Conservation (phyloP, 2,888 invertebrate genomes). For the Podotricha telesiphe region DNA sequence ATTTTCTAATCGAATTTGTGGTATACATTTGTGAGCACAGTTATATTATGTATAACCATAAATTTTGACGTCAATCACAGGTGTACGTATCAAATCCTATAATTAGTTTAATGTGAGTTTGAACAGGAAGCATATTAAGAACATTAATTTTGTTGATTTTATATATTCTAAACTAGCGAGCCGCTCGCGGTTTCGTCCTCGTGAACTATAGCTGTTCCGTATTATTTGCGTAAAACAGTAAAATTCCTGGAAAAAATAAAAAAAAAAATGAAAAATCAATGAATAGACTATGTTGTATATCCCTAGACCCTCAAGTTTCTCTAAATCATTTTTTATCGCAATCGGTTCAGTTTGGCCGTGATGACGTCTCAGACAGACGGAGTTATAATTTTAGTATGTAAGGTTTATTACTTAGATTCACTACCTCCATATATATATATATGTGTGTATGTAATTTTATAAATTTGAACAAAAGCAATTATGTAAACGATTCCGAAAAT, state of each 20-base stretch:
- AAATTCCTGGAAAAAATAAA: no score
- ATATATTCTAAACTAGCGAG: background rate
- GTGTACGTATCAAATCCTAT: conserved; percentile 1
- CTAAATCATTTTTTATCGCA: no score
- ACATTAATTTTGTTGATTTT: conserved; percentile 1
- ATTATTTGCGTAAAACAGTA: no score
- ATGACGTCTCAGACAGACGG: no score
- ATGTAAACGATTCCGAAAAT: conserved; percentile 27
- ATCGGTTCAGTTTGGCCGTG: no score
- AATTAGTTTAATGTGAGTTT: conserved; percentile 7
- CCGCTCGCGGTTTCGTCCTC: no score
- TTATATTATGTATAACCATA: background rate
- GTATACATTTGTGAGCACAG: background rate
- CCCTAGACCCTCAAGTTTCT: no score
- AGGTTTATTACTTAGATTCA: no score
- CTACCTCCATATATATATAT: background rate
- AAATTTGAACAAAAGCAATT: conserved; percentile 20
- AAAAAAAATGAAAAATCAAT: no score
- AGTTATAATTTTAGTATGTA: no score
- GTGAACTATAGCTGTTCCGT: no score
- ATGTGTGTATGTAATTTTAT: background rate
- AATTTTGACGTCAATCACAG: conserved; percentile 13
- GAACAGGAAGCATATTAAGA: conserved; percentile 2
- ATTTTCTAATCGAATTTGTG: background rate
- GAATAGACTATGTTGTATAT: no score